A percentile compares a stretch with the other conserved stretches of the same genome.
These are phyloP conservation scores for Bungarus multicinctus DNA, from an alignment of 2,113 vertebrate genomes.

Conservation along the genomic window DNA sequence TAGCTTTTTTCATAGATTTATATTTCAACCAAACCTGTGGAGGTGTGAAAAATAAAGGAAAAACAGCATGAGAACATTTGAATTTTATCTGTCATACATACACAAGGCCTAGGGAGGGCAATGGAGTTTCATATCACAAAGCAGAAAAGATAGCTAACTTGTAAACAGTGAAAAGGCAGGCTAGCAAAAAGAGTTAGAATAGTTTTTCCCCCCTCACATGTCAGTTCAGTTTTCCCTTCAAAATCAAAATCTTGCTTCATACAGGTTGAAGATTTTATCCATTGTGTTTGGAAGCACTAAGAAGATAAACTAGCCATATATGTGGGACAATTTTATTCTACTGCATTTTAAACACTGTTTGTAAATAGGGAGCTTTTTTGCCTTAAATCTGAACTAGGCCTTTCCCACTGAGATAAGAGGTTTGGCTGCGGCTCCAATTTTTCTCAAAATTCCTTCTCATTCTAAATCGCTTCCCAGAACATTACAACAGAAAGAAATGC, in stretches of 20 bases:
- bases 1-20: neutral
- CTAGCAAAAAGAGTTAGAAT: neutral
- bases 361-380: neutral
- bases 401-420: neutral
- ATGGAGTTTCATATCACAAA: constrained; percentile 48
- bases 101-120: constrained; percentile 51
- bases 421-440: neutral
- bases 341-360: neutral
- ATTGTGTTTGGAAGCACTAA: neutral
- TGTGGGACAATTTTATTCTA: neutral
- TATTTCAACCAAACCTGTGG: neutral
- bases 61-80: neutral
- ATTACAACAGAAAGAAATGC: neutral
- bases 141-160: neutral
- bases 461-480: neutral
- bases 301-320: neutral
- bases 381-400: neutral
- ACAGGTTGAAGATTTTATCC: neutral
- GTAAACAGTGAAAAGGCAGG: neutral
- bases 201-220: neutral
- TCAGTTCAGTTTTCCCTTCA: neutral
- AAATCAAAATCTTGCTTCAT: neutral
- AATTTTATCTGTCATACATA: constrained; percentile 58
- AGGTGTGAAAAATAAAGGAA: neutral
- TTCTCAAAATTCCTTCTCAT: neutral